Base-by-base conservation (phyloP, 1,140 invertebrate species). In the Procambarus virginalis region DNA sequence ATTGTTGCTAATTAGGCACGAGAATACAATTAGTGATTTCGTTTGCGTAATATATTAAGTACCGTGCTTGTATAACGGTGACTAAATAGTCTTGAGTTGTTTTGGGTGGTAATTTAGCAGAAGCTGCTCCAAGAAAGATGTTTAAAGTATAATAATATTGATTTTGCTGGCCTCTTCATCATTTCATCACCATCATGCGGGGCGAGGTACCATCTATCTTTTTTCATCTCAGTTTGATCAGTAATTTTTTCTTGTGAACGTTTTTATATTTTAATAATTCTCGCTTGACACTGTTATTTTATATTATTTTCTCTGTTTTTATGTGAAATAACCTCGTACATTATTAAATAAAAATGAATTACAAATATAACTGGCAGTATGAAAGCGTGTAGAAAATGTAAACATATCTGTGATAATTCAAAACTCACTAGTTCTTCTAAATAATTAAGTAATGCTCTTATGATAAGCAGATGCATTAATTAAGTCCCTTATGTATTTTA, bases 101-200 rank as follows among this genome's bases (percentile, higher is more conserved):
- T 0, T 34, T 34, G 34, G 34, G 34, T 34, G 34, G 34, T 34
- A 34, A 34, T 34, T 34, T 34, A 34, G 34, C 34, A 34, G 34
- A 34, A 34, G 34, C 34, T 34, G 34, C 34, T 34, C 34, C 12
- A 64, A 64, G 60, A 20, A 64, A 64, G 60, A 1, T 17, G 14
- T 64, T 64, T 64, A 64, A 64, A 14, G 20, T 68, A 68, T 82
- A 82, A 82, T 82, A 82, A 82, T 82, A 82, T 82, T 82, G 80
- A 82, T 82, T 46, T 82, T 82, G 34, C 46, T 82, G 46, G 20
- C 12, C 20, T 46, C 60, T 34, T n/a, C 80, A 68, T 68, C 80
- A 68, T 82, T 82, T 82, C 80, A 82, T 82, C 80, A 82, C 80
- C 22, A 64, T 48, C 60, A 3, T 20, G 10, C 3, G 12, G 55